A percentile compares a stretch with the other conserved stretches of the same genome.
These are phyloP conservation scores for Trypoxylon attenuatum DNA, from an alignment of 2,888 invertebrate genomes.

Conservation along the genomic window DNA sequence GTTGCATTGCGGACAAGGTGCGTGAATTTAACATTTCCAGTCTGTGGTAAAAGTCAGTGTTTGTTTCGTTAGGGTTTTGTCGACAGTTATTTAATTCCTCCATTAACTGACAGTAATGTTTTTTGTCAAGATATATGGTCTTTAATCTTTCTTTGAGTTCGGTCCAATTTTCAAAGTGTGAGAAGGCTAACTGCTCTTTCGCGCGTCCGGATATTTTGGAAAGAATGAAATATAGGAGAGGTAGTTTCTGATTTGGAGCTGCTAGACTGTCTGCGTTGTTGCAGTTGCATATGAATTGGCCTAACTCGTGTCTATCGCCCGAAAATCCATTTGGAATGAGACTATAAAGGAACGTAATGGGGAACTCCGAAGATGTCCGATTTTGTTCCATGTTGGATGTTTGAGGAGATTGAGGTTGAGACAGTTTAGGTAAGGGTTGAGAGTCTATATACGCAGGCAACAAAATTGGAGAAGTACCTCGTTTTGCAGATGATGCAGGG, in stretches of 20 bases:
- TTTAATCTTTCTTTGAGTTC: neutral
- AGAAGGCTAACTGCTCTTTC: neutral
- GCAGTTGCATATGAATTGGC: slow-evolving; percentile 14
- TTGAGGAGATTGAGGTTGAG: neutral
- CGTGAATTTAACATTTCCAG: too few relatives aligned
- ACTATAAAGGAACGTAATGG: neutral
- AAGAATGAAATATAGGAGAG: slow-evolving; percentile 9
- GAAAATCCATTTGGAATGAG: neutral
- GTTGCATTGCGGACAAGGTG: neutral
- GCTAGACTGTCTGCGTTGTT: slow-evolving; percentile 10
- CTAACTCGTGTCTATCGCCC: neutral
- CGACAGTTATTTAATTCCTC: neutral
- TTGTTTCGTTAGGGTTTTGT: neutral
- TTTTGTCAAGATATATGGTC: neutral
- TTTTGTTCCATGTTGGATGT: too few relatives aligned
- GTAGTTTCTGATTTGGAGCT: neutral
- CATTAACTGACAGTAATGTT: too few relatives aligned
- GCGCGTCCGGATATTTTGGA: slow-evolving; percentile 15
- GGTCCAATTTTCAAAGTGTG: neutral
- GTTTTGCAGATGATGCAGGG: neutral
- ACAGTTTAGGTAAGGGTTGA: neutral
- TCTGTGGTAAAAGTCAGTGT: neutral
- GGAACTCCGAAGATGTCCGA: neutral
- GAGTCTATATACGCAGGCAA: neutral
- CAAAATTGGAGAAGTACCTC: slow-evolving; percentile 1